Conservation (phyloP, 2,113 vertebrate genomes). For the Chionis minor region DNA sequence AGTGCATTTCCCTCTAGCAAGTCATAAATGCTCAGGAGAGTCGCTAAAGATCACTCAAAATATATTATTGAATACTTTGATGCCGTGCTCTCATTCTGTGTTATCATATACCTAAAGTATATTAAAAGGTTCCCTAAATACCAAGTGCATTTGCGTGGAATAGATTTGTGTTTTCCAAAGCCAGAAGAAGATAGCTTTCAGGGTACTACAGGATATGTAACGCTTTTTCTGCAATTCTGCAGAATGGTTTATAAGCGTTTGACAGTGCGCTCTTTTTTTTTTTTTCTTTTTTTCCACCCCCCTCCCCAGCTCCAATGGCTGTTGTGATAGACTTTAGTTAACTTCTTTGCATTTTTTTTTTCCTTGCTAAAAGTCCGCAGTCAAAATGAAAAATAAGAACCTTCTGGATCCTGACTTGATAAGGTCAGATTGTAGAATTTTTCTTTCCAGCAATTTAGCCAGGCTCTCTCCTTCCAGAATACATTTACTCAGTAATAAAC, state of each 20-base stretch:
- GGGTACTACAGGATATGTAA: neutral
- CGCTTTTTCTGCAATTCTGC: neutral
- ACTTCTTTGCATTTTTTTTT: slow-evolving; percentile 6
- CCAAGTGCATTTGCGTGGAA: neutral
- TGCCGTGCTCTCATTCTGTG: neutral
- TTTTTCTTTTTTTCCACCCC: neutral
- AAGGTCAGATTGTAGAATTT: slow-evolving; percentile 61
- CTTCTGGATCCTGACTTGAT: slow-evolving; percentile 55
- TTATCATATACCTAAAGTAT: slow-evolving; percentile 16
- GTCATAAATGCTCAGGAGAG: slow-evolving; percentile 40
- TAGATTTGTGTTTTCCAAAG: slow-evolving; percentile 17
- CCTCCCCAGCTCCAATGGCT: neutral
- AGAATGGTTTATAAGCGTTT: neutral
- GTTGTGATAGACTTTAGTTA: slow-evolving; percentile 10
- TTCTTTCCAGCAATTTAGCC: slow-evolving; percentile 52
- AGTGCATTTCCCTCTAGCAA: slow-evolving; percentile 55
- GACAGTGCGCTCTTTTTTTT: fast-evolving
- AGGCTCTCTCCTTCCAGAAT: slow-evolving; percentile 48
- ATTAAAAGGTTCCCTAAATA: slow-evolving; percentile 56
- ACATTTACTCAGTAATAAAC: slow-evolving; percentile 60
- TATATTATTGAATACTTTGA: slow-evolving; percentile 26
- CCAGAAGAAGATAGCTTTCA: neutral
- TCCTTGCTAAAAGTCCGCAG: neutral
- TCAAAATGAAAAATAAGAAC: slow-evolving; percentile 62
- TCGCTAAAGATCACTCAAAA: slow-evolving; percentile 59